Percentiles rank a stretch among this genome's conserved stretches.
Conservation (phyloP, 2,797 vertebrate species). For the Prionace glauca region DNA sequence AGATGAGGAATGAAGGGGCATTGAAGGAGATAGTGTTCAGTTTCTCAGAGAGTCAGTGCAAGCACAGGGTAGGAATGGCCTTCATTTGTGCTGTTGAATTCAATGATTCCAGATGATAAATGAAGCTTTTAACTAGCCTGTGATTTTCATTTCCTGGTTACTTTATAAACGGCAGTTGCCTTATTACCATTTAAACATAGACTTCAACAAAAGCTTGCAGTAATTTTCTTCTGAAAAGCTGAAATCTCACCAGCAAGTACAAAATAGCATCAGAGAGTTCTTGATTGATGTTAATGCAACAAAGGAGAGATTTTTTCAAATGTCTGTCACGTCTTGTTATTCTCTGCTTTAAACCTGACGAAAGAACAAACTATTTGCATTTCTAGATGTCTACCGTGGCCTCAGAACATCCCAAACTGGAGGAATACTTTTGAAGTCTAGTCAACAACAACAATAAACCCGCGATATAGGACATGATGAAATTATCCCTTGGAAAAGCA, state of each 20-base stretch:
- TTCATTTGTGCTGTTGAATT: not conserved
- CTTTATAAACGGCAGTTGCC: not conserved
- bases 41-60: not conserved
- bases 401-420: not conserved
- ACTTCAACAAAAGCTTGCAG: not conserved
- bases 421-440: not conserved
- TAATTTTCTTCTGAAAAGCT: not conserved
- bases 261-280: not conserved
- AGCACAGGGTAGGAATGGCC: not conserved
- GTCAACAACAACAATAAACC: not conserved
- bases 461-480: too few relatives aligned
- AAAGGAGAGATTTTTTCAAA: not conserved
- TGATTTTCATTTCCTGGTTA: not conserved
- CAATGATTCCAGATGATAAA: not conserved
- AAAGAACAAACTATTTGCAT: not conserved
- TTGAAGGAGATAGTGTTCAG: not conserved
- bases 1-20: not conserved
- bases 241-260: not conserved
- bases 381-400: not conserved
- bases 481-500: too few relatives aligned
- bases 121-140: not conserved
- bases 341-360: not conserved
- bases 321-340: not conserved
- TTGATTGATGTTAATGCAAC: not conserved
- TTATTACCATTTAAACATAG: not conserved